phyloP scores from a whole-genome alignment of 2,888 invertebrate genomes.

The Ditula angustiorana region DNA sequence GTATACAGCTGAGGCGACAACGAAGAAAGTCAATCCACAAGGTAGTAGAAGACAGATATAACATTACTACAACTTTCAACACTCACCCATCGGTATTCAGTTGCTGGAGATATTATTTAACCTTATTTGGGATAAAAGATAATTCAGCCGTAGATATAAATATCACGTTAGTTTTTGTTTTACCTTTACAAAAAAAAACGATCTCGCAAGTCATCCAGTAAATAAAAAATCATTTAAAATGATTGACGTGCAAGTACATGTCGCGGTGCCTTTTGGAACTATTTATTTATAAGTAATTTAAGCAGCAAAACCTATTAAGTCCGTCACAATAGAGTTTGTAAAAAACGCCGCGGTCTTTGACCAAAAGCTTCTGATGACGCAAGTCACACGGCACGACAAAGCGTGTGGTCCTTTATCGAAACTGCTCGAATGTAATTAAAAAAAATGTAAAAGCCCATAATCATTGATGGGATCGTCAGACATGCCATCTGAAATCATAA shows the following conservation, averaged over 20 bases:
- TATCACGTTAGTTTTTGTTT: background rate
- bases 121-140: background rate
- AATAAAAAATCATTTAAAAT: slow-evolving; percentile 1
- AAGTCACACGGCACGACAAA: background rate
- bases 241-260: slow-evolving; percentile 2
- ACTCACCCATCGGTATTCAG: background rate
- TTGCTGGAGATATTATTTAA: background rate
- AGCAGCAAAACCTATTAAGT: slow-evolving; percentile 13
- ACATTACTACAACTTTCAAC: background rate
- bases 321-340: background rate
- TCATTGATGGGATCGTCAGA: background rate
- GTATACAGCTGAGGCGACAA: no score
- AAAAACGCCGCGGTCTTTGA: slow-evolving; percentile 11
- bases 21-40: no score
- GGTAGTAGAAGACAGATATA: no score
- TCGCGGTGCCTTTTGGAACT: slow-evolving; percentile 3
- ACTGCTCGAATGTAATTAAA: background rate
- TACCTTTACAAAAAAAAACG: background rate
- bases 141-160: background rate
- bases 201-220: background rate
- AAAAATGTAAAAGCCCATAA: background rate
- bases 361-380: background rate
- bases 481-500: background rate
- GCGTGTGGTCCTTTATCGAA: background rate
- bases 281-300: slow-evolving; percentile 8